Conservation (phyloP, 1,140 invertebrate species). For the Pinna nobilis region DNA sequence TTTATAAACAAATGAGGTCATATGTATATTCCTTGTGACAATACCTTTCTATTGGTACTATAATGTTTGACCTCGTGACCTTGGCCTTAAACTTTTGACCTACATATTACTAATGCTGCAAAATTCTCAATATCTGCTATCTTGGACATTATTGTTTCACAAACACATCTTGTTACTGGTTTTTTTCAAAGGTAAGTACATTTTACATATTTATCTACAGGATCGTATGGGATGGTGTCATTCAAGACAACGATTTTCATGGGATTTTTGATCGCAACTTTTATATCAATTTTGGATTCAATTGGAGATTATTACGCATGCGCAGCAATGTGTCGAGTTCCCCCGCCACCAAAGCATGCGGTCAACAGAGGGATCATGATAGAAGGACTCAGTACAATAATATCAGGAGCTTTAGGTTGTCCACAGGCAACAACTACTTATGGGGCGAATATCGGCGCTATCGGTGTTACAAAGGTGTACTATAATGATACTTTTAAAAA, state of each 20-base stretch:
- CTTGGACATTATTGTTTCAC: too few relatives aligned
- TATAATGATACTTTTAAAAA: too few relatives aligned
- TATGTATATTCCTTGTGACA: too few relatives aligned
- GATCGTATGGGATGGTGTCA: slow-evolving; percentile 51
- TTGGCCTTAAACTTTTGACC: too few relatives aligned
- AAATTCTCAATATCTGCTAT: too few relatives aligned
- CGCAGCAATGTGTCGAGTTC: slow-evolving; percentile 53
- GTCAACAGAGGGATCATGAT: slow-evolving; percentile 82
- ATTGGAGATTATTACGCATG: slow-evolving; percentile 65
- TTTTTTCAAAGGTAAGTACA: too few relatives aligned
- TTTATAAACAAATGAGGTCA: too few relatives aligned
- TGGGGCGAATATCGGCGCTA: slow-evolving; percentile 89
- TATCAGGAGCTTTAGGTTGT: slow-evolving; percentile 88
- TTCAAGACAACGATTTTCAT: slow-evolving; percentile 50
- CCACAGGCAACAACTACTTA: slow-evolving; percentile 90
- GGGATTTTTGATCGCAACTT: slow-evolving; percentile 53
- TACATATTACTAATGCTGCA: too few relatives aligned
- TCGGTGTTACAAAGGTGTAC: slow-evolving; percentile 80
- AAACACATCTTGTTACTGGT: too few relatives aligned
- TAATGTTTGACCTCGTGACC: too few relatives aligned
- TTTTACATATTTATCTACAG: slow-evolving; percentile 21
- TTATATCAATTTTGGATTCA: slow-evolving; percentile 63
- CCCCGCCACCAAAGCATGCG: slow-evolving; percentile 58
- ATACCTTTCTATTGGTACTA: too few relatives aligned
- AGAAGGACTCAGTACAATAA: slow-evolving; percentile 87